Conservation (phyloP, 35 echinoderm and acorn worm species). For the Heliocidaris erythrogramma region DNA sequence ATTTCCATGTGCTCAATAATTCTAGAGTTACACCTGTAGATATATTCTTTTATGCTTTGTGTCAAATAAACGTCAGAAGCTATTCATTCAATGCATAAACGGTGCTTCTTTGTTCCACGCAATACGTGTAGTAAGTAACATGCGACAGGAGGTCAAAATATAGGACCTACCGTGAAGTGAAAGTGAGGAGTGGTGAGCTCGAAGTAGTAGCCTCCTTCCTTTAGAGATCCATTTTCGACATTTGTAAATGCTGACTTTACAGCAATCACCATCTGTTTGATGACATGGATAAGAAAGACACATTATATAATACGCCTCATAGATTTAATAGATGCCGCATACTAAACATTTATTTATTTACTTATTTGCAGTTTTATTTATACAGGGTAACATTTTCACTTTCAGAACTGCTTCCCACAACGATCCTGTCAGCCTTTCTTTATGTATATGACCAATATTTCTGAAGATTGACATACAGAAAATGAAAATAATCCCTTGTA, state of each 20-base stretch:
- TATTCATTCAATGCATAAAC: neutral
- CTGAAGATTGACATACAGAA: too few species aligned
- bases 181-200: neutral
- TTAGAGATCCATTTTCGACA: neutral
- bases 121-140: neutral
- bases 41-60: neutral
- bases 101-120: neutral
- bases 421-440: too few species aligned
- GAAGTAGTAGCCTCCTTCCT: neutral
- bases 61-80: neutral
- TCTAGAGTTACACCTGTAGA: neutral
- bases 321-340: too few species aligned
- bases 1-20: neutral
- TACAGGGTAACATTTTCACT: too few species aligned
- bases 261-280: neutral
- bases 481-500: too few species aligned
- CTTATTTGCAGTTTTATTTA: too few species aligned
- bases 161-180: neutral
- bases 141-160: neutral
- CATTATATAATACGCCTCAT: too few species aligned
- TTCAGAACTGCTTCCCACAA: too few species aligned
- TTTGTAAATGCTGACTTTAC: neutral
- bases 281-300: neutral
- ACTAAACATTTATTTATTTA: too few species aligned
- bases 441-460: too few species aligned